Conservation (phyloP, 37 sponge, comb jelly and placozoan genomes). For the Oscarella lobularis region DNA sequence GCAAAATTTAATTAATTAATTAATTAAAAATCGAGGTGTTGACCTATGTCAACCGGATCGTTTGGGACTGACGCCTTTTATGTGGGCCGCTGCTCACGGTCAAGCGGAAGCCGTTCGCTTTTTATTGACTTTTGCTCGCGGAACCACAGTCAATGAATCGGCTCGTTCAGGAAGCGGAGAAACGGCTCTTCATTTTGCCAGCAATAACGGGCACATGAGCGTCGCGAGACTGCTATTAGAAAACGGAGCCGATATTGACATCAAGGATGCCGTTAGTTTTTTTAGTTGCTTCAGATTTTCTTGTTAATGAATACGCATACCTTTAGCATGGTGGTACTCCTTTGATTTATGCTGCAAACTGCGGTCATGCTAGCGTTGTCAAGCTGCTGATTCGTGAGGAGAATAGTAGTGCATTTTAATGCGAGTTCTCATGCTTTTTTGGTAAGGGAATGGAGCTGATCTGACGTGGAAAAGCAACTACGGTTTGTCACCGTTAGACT, state of each 20-base stretch:
- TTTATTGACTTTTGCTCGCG: neutral
- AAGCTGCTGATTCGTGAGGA: neutral
- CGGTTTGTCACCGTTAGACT: neutral
- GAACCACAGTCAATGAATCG: neutral
- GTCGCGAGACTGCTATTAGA: neutral
- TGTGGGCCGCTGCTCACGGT: neutral
- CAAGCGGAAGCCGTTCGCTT: neutral
- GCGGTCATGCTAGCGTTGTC: neutral
- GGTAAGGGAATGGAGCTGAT: neutral
- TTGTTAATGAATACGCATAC: no score
- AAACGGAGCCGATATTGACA: neutral
- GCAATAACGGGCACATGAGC: neutral
- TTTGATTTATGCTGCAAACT: neutral
- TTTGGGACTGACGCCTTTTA: neutral
- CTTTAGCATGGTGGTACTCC: conserved; percentile 2
- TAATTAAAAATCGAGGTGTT: no score
- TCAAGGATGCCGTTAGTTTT: neutral
- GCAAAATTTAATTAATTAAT: no score
- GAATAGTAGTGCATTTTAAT: no score
- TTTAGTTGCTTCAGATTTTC: neutral
- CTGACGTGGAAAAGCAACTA: neutral
- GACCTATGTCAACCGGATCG: no score
- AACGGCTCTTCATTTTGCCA: neutral
- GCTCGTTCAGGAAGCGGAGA: neutral
- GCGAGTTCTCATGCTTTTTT: neutral